Base-by-base conservation (phyloP, 2,113 vertebrate genomes). In the Halcyon malimbica region DNA sequence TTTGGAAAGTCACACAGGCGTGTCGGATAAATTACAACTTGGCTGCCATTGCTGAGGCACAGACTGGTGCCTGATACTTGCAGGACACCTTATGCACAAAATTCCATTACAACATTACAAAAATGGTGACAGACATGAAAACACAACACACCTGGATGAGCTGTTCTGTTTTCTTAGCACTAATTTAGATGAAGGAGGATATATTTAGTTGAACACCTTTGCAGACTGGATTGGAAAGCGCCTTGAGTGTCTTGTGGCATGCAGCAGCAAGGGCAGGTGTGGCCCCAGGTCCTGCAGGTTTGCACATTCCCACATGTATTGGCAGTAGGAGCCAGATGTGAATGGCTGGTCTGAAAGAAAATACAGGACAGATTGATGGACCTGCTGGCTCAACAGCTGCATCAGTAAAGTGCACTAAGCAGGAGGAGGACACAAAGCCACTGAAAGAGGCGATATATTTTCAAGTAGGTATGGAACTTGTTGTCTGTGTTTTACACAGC, bases 311-410 rank as follows among this genome's bases (percentile, higher is more conserved):
- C 48, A n/a, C 0, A 0, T 2, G 6, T 6, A 17, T 6, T 14
- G 39, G 37, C 37, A 2, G 0, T 6, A 1, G 24, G 1, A 39
- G 20, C 11, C 37, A 33, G 28, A 64, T 3, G 2, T 6, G 23
- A 53, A 78, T 17, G 16, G 21, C 12, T 68, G 53, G 35, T 53
- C 20, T 39, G 20, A 54, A 67, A 62, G 11, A 78, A 37, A 79
- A 63, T 2, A 4, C 21, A 71, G 14, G 4, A 50, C 7, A 53
- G n/a, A n/a, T 0, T 46, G 53, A 41, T 17, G 18, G 42, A 59
- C 9, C 26, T 67, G 23, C 46, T 46, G 64, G 39, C 28, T 67
- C 56, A 75, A 39, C 16, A 44, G 14, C 17, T 88, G 51, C 64
- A 85, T 51, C 65, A 78, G 15, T 13, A 56, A 56, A 65, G 8